A percentile compares a stretch with the other conserved stretches of the same genome.
Conservation (phyloP, 2,113 vertebrate genomes). For the Cyanoramphus novaezelandiae region DNA sequence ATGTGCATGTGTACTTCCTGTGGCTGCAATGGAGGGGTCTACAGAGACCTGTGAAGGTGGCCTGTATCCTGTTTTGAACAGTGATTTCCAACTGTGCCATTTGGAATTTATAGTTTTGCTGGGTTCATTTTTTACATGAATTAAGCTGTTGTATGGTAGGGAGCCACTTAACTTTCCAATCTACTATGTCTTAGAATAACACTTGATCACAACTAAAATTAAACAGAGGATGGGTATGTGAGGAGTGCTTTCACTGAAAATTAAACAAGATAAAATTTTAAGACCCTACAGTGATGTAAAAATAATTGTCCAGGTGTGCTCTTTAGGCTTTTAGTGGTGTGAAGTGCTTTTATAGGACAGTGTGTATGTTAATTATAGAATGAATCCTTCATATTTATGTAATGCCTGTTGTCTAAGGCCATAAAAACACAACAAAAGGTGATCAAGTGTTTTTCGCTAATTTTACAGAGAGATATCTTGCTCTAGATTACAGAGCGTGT, state of each 20-base stretch:
- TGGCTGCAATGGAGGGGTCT: not conserved
- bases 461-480: not conserved
- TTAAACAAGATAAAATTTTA: not conserved
- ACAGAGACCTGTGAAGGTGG: not conserved
- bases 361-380: not conserved
- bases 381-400: not conserved
- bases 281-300: not conserved
- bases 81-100: not conserved
- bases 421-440: not conserved
- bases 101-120: not conserved
- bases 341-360: not conserved
- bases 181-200: not conserved
- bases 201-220: not conserved
- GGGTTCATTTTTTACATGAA: not conserved
- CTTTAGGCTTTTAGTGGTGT: not conserved
- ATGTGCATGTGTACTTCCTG: accelerated
- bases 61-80: not conserved
- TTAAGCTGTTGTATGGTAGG: not conserved
- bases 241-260: not conserved
- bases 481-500: not conserved
- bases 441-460: not conserved
- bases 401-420: not conserved
- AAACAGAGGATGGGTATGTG: not conserved
- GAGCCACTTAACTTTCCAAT: not conserved
- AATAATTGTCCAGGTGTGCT: not conserved